A percentile compares a stretch with the other conserved stretches of the same genome.
Evolutionary conservation across 1,140 invertebrate species (phyloP).

Genomic region (Heliconius melpomene): DNA sequence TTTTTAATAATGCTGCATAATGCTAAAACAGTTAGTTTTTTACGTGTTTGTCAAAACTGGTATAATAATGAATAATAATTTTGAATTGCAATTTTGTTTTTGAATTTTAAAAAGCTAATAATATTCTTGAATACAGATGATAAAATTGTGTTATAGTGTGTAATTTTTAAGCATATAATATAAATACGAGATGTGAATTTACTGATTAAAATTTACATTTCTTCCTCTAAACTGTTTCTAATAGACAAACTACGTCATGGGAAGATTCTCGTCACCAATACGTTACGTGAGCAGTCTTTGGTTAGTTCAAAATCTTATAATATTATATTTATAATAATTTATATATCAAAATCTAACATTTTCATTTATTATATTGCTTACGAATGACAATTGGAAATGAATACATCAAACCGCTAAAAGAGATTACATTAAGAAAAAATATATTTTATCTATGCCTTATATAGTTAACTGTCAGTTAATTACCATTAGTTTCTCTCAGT

Average conservation of each 20-base stretch:
- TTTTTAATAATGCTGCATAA: no score
- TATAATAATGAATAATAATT: no score
- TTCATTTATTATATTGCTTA: constrained; percentile 23
- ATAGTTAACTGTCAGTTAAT: constrained; percentile 7
- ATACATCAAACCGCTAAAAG: no score
- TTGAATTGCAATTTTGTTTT: no score
- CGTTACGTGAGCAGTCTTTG: constrained; percentile 46
- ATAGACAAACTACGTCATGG: constrained; percentile 23
- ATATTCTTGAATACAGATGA: no score
- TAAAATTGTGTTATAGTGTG: not conserved
- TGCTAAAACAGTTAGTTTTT: no score
- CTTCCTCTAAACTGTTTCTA: no score
- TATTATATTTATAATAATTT: constrained; percentile 23
- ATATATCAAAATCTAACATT: constrained; percentile 16
- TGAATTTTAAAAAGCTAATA: no score
- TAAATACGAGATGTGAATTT: not conserved
- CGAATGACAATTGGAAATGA: constrained; percentile 15
- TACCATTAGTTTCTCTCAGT: constrained; percentile 11
- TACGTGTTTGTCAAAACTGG: no score
- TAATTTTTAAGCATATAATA: no score
- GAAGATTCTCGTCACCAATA: constrained; percentile 35
- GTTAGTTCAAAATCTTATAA: constrained; percentile 35
- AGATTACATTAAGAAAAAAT: constrained; percentile 10
- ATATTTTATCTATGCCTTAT: constrained; percentile 10
- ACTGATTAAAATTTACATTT: not conserved